phyloP scores from a whole-genome alignment of 2,113 vertebrate species.

The Arothron firmamentum region DNA sequence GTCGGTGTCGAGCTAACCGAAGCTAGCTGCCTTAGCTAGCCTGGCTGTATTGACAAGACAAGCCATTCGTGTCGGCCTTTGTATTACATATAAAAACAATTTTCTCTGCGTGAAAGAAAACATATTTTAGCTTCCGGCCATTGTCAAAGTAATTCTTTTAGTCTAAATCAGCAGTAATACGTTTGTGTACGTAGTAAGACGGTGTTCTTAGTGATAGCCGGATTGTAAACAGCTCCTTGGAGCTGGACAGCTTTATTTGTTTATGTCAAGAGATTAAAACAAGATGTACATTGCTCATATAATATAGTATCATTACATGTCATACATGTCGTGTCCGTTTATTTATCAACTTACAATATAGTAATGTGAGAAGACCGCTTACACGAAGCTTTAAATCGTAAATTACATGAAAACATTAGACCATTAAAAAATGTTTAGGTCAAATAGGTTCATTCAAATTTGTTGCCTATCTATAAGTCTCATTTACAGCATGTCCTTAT shows the following conservation, averaged over 20 bases:
- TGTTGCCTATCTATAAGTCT: too few species aligned
- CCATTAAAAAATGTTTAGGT: too few species aligned
- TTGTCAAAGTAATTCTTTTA: not conserved
- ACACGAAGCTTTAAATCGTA: too few species aligned
- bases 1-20: conserved; percentile 26
- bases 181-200: not conserved
- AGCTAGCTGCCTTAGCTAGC: conserved; percentile 34
- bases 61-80: not conserved
- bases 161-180: not conserved
- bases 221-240: conserved; percentile 12
- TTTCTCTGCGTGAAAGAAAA: not conserved
- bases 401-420: too few species aligned
- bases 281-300: not conserved
- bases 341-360: too few species aligned
- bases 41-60: conserved; percentile 6
- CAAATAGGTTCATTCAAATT: too few species aligned
- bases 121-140: not conserved
- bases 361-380: too few species aligned
- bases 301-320: not conserved
- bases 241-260: not conserved
- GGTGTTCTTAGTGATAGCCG: not conserved
- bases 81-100: accelerated
- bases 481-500: too few species aligned
- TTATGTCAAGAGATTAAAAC: not conserved
- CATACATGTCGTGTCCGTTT: too few species aligned